Evolutionary conservation across 2,113 vertebrate species (phyloP).

Genomic region (Coregonus clupeaformis): DNA sequence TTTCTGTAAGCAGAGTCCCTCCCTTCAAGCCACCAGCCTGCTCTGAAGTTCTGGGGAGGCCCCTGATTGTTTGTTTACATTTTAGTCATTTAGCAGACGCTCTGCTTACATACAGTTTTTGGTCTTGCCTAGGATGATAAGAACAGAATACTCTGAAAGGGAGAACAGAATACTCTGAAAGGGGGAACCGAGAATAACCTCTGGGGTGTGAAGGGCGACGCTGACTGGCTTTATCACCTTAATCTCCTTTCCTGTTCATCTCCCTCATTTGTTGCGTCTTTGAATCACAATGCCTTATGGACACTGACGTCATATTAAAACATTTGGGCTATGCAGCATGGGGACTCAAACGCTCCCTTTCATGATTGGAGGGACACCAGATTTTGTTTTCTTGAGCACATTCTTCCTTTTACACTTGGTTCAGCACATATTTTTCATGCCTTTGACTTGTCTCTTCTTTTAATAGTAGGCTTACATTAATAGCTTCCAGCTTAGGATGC

Average conservation of each 20-base stretch:
- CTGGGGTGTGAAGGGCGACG: slow-evolving; percentile 1
- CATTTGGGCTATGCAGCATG: too few species aligned
- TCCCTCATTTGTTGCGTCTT: not conserved
- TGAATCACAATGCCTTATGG: not conserved
- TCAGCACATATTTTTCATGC: too few species aligned
- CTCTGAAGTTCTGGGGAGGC: not conserved
- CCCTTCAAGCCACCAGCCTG: too few species aligned
- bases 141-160: not conserved
- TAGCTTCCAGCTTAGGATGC: too few species aligned
- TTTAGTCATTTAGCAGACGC: too few species aligned
- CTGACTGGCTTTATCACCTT: not conserved
- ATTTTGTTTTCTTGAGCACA: not conserved
- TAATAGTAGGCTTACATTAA: too few species aligned
- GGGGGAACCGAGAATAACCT: not conserved
- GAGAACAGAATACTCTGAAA: not conserved
- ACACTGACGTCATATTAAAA: not conserved
- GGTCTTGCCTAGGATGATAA: not conserved
- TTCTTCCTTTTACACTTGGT: too few species aligned
- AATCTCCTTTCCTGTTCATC: not conserved
- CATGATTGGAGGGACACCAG: too few species aligned
- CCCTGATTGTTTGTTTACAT: slow-evolving; percentile 14
- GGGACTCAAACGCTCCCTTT: too few species aligned
- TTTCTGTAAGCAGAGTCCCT: too few species aligned
- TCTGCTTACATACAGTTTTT: slow-evolving; percentile 3
- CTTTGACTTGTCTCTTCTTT: too few species aligned